Evolutionary conservation across 2,888 invertebrate species (phyloP), one percentile per base, ranked within the genome.

Genomic region (Vanessa cardui): DNA sequence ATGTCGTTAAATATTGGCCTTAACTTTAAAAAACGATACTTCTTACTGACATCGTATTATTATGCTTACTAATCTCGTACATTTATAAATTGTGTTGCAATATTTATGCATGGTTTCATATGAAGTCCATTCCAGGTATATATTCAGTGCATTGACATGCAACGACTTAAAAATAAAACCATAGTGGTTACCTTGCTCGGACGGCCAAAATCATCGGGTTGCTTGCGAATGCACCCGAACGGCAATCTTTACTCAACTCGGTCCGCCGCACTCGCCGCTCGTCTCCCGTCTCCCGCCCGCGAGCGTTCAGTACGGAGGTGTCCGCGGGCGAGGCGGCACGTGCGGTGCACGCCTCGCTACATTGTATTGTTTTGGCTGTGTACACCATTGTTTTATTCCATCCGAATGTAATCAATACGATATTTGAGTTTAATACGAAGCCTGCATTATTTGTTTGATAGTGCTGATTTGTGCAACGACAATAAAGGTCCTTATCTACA

Each of bases 311-410:
- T 91, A 87, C 84, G 86, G 85, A 85, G 85, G 85, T 80, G 87
- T 81, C 90, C 90, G 89, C 91, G 89, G 90, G 91, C 90, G 91
- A 89, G 90, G 92, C 91, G 91, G 90, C 90, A 89, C 90, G 90
- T 85, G 83, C 83, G 81, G 89, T 88, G 92, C 90, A 81, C 89
- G 92, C 92, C 90, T 91, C 90, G 90, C 92, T 84, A 80, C 75
- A 75, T 86, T 87, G 82, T 79, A 88, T 90, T 91, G 88, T 92
- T 89, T 87, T 90, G 85, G 72, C 78, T 78, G 84, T 85, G 78
- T 81, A 81, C 83, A 83, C 83, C 85, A 85, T 89, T 89, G 88
- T 89, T 89, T 83, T 80, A 89, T 82, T 85, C 83, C 83, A 87
- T 87, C 83, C 86, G 81, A 83, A 81, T 80, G 80, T 78, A 88